Evolutionary conservation across 1,140 invertebrate genomes (phyloP).

Genomic region (Macrosteles quadrilineatus): DNA sequence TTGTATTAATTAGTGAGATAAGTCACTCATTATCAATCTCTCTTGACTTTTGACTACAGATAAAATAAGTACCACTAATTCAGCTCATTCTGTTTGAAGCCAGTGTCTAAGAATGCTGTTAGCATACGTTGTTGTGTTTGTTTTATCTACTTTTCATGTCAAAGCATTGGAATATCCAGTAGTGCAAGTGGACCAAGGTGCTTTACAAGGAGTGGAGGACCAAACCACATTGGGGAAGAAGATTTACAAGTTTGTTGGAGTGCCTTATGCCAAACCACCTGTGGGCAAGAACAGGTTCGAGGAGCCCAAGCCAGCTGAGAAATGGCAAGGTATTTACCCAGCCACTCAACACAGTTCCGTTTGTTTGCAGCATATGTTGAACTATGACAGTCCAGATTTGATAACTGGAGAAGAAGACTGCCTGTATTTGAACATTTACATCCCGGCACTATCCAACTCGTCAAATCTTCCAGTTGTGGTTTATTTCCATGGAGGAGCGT

Average conservation of each 20-base stretch:
- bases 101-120: too few relatives aligned
- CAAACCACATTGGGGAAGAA: slow-evolving; percentile 9
- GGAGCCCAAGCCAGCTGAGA: slow-evolving; percentile 11
- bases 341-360: neutral
- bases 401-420: slow-evolving; percentile 36
- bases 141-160: too few relatives aligned
- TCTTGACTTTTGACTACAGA: too few relatives aligned
- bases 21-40: too few relatives aligned
- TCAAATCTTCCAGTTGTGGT: slow-evolving; percentile 50
- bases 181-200: too few relatives aligned
- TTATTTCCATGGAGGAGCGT: slow-evolving; percentile 56
- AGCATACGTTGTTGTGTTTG: too few relatives aligned
- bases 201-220: too few relatives aligned
- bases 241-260: slow-evolving; percentile 43
- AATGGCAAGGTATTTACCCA: neutral
- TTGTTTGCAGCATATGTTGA: neutral
- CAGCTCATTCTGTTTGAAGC: too few relatives aligned
- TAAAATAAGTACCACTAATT: too few relatives aligned
- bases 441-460: neutral
- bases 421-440: slow-evolving; percentile 38
- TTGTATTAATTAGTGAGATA: too few relatives aligned
- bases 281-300: slow-evolving; percentile 49
- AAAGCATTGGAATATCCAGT: too few relatives aligned
- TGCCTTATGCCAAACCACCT: slow-evolving; percentile 57
- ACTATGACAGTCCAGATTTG: neutral